Evolutionary conservation across 2,113 vertebrate genomes (phyloP), one percentile per base, ranked within the genome.

Genomic region (Oryzias melastigma): DNA sequence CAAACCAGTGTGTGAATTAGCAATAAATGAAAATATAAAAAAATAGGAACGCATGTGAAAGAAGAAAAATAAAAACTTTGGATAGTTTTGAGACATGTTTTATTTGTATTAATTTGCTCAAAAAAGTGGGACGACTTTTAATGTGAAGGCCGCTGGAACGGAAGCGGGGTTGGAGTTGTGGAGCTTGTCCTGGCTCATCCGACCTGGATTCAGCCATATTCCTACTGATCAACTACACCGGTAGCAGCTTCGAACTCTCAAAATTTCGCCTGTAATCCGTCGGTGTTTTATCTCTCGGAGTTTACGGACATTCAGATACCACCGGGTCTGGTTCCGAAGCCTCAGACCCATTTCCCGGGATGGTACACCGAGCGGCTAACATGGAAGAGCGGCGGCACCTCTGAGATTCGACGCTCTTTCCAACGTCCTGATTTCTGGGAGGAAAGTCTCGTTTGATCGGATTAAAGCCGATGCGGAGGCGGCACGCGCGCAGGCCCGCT

Each of bases 391-490:
- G 62, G 67, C 72, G 63, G 59, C 68, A 61, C 67, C 72, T 45
- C 80, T 80, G 78, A 85, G 73, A 83, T 65, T 75, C 87, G 83
- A 88, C 84, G 79, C 71, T 62, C 75, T 64, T 68, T 55, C 58
- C 65, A 69, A 84, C 76, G 51, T 82, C 81, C 73, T 65, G 63
- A 64, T 69, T 68, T 61, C 69, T 50, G 71, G 78, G 73, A 76
- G 84, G 78, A 82, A 83, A 84, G 87, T 86, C 73, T 70, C 85
- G 77, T 84, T 86, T 88, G 71, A 77, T 67, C 77, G 68, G 90
- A 88, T 87, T 86, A 85, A 77, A 75, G 53, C 82, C 22, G 78
- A 73, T 87, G 88, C 45, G 73, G 55, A 76, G 65, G 22, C 13
- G 48, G 45, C 70, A 57, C 24, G 5, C 53, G 29, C 56, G 46